phyloP scores from a whole-genome alignment of 2,888 invertebrate genomes.

The Hirtodrosophila alboralis region DNA sequence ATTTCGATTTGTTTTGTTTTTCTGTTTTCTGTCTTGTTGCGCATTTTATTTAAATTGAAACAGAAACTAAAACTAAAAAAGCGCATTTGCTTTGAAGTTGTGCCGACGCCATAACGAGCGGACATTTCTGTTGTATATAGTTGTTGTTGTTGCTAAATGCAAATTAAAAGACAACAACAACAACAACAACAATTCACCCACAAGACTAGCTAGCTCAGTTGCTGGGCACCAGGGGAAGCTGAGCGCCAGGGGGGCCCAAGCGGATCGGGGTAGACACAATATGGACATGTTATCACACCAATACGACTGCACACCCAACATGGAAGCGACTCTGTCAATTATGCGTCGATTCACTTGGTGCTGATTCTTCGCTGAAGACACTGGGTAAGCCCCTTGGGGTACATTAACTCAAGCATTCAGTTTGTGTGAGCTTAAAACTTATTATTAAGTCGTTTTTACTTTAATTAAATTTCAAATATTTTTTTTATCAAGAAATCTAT shows the following conservation, averaged over 20 bases:
- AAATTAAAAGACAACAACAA: slow-evolving; percentile 61
- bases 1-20: slow-evolving; percentile 27
- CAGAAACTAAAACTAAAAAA: slow-evolving; percentile 43
- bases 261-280: slow-evolving; percentile 18
- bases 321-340: slow-evolving; percentile 47
- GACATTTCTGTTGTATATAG: slow-evolving; percentile 49
- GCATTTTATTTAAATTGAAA: slow-evolving; percentile 66
- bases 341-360: slow-evolving; percentile 41
- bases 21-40: slow-evolving; percentile 38
- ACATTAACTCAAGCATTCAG: slow-evolving; percentile 6
- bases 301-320: slow-evolving; percentile 36
- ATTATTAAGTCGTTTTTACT: not conserved
- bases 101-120: slow-evolving; percentile 69
- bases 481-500: no score
- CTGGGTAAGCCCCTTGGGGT: not conserved
- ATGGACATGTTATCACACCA: slow-evolving; percentile 59
- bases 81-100: slow-evolving; percentile 61
- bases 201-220: slow-evolving; percentile 30
- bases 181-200: slow-evolving; percentile 53
- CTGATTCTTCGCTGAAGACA: slow-evolving; percentile 7
- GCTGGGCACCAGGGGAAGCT: not conserved
- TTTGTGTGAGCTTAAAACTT: not conserved
- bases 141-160: slow-evolving; percentile 58
- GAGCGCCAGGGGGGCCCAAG: no score
- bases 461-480: no score